phyloP scores from a whole-genome alignment of 2,797 vertebrate genomes.

The Xenops minutus region DNA sequence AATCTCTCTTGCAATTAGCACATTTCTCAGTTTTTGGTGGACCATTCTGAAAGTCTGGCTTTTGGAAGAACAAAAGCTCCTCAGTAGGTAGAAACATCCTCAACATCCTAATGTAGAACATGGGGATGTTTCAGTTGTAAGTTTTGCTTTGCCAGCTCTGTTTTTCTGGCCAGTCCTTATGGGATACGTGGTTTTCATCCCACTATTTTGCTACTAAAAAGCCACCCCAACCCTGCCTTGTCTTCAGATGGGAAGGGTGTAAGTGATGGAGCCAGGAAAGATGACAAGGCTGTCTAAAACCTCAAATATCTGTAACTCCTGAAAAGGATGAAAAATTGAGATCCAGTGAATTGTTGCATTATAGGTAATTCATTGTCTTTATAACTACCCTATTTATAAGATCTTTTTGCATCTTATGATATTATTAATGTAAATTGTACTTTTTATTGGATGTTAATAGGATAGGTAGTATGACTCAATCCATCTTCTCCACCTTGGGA shows the following conservation, averaged over 20 bases:
- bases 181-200: neutral
- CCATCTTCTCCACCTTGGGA: neutral
- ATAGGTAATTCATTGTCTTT: neutral
- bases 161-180: neutral
- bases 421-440: neutral
- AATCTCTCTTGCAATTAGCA: neutral
- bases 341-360: neutral
- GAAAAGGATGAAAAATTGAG: neutral
- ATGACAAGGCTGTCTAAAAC: neutral
- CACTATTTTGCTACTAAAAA: neutral
- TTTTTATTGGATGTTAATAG: neutral
- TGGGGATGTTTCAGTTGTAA: neutral
- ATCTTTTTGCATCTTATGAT: neutral
- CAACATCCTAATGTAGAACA: neutral
- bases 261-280: neutral
- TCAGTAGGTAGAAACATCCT: neutral
- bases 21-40: neutral
- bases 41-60: neutral
- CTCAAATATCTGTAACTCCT: neutral
- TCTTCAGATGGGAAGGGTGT: neutral
- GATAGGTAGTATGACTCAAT: neutral
- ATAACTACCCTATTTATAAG: neutral
- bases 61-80: neutral
- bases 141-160: neutral
- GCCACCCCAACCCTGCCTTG: accelerated